Percentiles rank a stretch among this genome's conserved stretches.
phyloP scores from a whole-genome alignment of 1,140 invertebrate genomes.

The Ptiloglossa arizonensis region DNA sequence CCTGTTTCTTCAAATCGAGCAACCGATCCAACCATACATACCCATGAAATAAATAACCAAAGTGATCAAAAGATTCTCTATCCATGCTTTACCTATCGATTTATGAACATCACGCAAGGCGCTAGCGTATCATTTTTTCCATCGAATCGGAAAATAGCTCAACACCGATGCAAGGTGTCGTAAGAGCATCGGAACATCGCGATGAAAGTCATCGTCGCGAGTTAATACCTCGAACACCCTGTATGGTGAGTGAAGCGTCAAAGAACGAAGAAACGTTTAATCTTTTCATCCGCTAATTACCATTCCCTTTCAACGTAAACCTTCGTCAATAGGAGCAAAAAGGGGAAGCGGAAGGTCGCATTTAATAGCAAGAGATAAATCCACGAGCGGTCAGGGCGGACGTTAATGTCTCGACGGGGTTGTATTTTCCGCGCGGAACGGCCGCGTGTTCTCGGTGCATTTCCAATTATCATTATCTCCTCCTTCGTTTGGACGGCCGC shows the following conservation, averaged over 20 bases:
- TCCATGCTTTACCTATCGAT: too few species aligned
- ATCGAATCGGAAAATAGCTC: too few species aligned
- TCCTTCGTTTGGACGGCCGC: background rate
- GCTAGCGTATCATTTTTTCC: too few species aligned
- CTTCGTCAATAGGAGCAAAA: background rate
- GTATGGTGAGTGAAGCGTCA: background rate
- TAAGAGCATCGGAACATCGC: too few species aligned
- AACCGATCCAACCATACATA: too few species aligned
- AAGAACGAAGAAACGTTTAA: background rate
- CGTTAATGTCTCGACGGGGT: conserved; percentile 7
- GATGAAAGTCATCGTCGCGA: too few species aligned
- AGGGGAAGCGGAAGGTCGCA: background rate
- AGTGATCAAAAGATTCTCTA: too few species aligned
- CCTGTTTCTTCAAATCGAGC: too few species aligned
- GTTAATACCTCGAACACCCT: too few species aligned
- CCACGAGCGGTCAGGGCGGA: conserved; percentile 3
- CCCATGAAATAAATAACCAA: too few species aligned
- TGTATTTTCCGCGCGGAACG: background rate
- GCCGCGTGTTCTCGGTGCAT: background rate
- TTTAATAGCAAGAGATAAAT: conserved; percentile 14
- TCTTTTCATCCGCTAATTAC: background rate
- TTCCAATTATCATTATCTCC: conserved; percentile 22
- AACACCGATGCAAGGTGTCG: too few species aligned
- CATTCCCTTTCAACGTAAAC: background rate
- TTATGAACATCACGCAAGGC: too few species aligned